Conservation (phyloP, 2,113 vertebrate species). For the Podocnemis expansa region DNA sequence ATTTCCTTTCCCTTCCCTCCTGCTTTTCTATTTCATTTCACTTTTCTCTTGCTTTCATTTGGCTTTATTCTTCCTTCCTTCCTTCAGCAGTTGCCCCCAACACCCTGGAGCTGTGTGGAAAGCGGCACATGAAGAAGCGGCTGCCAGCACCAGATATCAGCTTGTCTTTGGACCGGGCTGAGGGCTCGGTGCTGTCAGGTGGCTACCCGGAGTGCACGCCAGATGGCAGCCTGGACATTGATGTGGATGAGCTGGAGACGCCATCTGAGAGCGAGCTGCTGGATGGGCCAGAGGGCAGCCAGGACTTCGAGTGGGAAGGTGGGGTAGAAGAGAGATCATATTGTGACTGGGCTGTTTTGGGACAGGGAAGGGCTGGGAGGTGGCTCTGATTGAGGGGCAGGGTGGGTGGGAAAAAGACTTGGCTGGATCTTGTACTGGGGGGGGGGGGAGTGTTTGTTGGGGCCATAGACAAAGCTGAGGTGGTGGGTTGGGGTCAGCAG, state of each 20-base stretch:
- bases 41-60: too few relatives aligned
- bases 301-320: conserved; percentile 89
- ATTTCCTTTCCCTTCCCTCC: neutral
- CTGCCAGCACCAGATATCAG: conserved; percentile 78
- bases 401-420: neutral
- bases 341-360: neutral
- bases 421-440: neutral
- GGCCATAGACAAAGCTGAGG: neutral
- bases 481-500: neutral
- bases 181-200: conserved; percentile 12
- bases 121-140: conserved; percentile 75
- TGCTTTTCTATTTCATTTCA: neutral
- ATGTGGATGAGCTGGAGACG: conserved; percentile 85
- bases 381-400: neutral
- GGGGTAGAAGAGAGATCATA: neutral
- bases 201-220: conserved; percentile 36
- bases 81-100: conserved; percentile 67
- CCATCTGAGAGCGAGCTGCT: conserved; percentile 84
- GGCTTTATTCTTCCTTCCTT: neutral
- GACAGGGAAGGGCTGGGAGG: neutral
- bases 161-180: conserved; percentile 62
- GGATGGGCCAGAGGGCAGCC: conserved; percentile 73
- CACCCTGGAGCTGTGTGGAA: conserved; percentile 77
- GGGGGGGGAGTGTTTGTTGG: neutral
- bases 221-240: conserved; percentile 79